Evolutionary conservation across 2,113 vertebrate species (phyloP), one percentile per base, ranked within the genome.

Genomic region (Alectura lathami): DNA sequence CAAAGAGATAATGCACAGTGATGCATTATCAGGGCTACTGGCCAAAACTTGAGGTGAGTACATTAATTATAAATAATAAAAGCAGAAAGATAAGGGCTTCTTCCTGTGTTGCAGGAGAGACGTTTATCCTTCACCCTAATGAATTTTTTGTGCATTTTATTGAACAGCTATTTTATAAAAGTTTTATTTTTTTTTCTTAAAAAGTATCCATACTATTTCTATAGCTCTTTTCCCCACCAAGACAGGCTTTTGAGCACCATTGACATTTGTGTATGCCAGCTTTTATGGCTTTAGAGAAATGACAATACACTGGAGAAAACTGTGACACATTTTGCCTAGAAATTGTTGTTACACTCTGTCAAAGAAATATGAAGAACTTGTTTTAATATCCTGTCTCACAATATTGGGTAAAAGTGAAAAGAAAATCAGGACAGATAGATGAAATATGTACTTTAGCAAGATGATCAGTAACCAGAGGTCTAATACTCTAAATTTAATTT

Each of bases 341-440:
- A 92, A 89, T 83, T 67, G 40, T 74, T 86, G 67, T 70, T 93
- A 56, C 13, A 83, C 23, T 84, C 59, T 91, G 79, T 59, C 87
- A 91, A 85, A 83, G 47, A 81, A 60, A 47, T 56, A 80, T 47
- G 59, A 88, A 79, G 74, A 88, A 74, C 38, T 77, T 91, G 70
- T 67, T 93, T 95, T 93, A 91, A 90, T 91, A 94, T 89, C 79
- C 91, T 91, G 85, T 83, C 89, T 96, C 85, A 81, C 88, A 59
- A 78, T 51, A 88, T 74, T 64, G 76, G 75, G 82, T 86, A 88
- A 95, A 92, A 94, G 10, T 29, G 45, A 76, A 68, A 63, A 63
- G 63, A 91, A 95, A 77, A 80, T 51, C 45, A 86, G 68, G 78
- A 69, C 0, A 23, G 42, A 66, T 66, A 62, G 75, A 74, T 89